Conservation (phyloP, 2,113 vertebrate species). For the Podocnemis expansa region DNA sequence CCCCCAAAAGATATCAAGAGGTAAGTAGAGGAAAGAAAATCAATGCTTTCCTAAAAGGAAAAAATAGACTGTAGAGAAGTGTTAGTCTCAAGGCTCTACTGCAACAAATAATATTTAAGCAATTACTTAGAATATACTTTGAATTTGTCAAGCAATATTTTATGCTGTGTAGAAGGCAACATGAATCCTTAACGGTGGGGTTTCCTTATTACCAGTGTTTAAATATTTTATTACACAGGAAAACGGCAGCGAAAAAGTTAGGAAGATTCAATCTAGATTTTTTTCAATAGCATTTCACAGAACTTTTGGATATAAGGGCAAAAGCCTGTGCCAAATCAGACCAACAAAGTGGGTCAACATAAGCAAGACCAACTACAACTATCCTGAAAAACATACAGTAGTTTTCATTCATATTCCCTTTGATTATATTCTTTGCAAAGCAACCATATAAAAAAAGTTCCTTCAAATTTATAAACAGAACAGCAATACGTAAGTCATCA, state of each 20-base stretch:
- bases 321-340: background rate
- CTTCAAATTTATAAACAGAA: slow-evolving; percentile 30
- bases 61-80: background rate
- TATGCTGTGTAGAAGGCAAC: background rate
- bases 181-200: background rate
- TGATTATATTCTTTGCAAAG: slow-evolving; percentile 17
- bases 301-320: background rate
- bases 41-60: background rate
- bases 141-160: background rate
- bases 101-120: background rate
- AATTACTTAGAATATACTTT: background rate
- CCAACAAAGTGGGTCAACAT: background rate
- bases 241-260: background rate
- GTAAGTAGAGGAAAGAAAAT: background rate
- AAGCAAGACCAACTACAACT: background rate
- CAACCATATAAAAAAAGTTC: slow-evolving; percentile 14
- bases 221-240: slow-evolving; percentile 6
- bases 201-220: slow-evolving; percentile 12
- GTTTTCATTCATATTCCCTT: slow-evolving; percentile 42
- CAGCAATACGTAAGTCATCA: slow-evolving; percentile 6
- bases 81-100: background rate
- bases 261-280: background rate
- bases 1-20: background rate
- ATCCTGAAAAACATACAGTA: slow-evolving; percentile 8
- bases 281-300: background rate